These are phyloP conservation scores for Psittacula derbiana DNA, from an alignment of 2,797 vertebrate species.

Conservation along the genomic window DNA sequence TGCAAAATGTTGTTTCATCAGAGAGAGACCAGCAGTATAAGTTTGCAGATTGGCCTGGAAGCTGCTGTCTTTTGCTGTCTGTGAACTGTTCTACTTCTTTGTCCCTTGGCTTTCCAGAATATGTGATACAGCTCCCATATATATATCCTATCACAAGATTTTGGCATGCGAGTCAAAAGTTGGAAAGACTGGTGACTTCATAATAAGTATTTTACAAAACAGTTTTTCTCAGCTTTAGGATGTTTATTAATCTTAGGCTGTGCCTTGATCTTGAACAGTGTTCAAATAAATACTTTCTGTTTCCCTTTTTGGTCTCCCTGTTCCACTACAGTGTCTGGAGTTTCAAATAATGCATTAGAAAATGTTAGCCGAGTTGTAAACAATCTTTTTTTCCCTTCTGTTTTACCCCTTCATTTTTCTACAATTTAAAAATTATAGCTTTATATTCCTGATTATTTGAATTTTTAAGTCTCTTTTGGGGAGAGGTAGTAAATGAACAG, in stretches of 20 bases:
- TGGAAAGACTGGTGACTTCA: background rate
- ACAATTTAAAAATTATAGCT: background rate
- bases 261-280: background rate
- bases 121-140: background rate
- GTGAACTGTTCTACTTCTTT: background rate
- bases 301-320: background rate
- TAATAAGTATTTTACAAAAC: background rate
- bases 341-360: background rate
- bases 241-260: background rate
- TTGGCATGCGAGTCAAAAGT: background rate
- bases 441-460: background rate
- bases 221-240: background rate
- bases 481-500: background rate
- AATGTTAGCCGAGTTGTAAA: background rate
- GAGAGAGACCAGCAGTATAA: background rate
- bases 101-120: background rate
- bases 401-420: fast-evolving
- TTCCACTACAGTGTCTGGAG: background rate
- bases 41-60: background rate
- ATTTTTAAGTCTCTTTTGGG: background rate
- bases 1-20: background rate
- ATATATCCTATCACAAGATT: background rate
- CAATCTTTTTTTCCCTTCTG: fast-evolving
- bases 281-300: background rate
- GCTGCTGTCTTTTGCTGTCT: background rate